Percentiles rank a stretch among this genome's conserved stretches.
phyloP scores from a whole-genome alignment of 2,113 vertebrate species.

The Myocastor coypus region DNA sequence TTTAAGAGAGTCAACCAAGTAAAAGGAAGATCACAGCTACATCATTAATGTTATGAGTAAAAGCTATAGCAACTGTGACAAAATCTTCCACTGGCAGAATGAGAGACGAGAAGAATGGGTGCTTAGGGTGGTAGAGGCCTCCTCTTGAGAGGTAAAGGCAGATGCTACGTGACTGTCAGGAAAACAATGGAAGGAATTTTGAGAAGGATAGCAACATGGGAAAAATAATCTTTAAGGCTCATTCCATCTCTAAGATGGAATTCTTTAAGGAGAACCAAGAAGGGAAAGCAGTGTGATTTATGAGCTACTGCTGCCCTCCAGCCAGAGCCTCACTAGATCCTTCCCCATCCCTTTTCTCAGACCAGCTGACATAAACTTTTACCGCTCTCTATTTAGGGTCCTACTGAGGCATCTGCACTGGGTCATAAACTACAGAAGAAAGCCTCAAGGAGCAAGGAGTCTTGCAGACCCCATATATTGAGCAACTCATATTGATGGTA shows the following conservation, averaged over 20 bases:
- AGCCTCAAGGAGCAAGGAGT: conserved; percentile 78
- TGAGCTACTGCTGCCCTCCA: conserved; percentile 56
- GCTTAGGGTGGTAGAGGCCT: neutral
- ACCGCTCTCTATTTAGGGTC: conserved; percentile 79
- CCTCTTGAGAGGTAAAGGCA: neutral
- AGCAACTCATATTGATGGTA: conserved; percentile 83
- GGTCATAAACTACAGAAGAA: conserved; percentile 81
- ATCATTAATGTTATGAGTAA: neutral
- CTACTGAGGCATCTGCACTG: conserved; percentile 64
- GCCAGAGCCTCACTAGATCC: conserved; percentile 42
- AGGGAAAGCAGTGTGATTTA: conserved; percentile 73
- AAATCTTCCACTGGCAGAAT: fast-evolving
- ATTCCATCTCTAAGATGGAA: neutral
- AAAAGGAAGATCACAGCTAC: neutral
- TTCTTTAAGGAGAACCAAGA: neutral
- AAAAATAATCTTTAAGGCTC: neutral
- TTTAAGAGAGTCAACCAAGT: neutral
- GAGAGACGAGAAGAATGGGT: neutral
- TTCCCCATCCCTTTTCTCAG: neutral
- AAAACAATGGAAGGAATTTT: neutral
- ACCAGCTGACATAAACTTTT: conserved; percentile 72
- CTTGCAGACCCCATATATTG: conserved; percentile 77
- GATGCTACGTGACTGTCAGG: neutral
- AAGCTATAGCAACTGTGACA: neutral
- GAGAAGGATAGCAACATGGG: neutral